Conservation (phyloP, 2,797 vertebrate genomes). For the Brotula barbata region DNA sequence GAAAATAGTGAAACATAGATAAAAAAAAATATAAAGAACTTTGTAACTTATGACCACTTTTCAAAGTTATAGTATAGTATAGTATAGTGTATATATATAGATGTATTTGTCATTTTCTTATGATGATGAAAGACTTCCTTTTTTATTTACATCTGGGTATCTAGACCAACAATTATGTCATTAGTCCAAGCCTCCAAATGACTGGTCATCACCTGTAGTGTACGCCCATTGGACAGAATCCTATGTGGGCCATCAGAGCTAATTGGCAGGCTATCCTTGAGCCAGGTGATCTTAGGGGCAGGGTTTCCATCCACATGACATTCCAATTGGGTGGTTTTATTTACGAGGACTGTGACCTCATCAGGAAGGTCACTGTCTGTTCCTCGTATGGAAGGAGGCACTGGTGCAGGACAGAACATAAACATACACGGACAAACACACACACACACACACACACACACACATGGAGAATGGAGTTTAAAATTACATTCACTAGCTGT, state of each 20-base stretch:
- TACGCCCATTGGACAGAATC: conserved; percentile 83
- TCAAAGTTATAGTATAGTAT: no score
- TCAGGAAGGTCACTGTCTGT: conserved; percentile 78
- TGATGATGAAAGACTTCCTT: no score
- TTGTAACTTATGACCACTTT: no score
- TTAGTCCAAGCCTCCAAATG: conserved; percentile 1
- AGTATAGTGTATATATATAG: no score
- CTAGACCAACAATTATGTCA: no score
- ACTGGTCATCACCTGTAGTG: conserved; percentile 82
- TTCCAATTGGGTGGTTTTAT: conserved; percentile 80
- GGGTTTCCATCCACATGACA: conserved; percentile 87
- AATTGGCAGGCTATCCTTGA: conserved; percentile 85
- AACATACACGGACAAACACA: not conserved
- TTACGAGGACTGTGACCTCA: conserved; percentile 86
- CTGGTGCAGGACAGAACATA: conserved; percentile 68
- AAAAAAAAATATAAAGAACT: no score
- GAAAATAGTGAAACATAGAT: no score
- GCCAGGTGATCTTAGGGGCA: conserved; percentile 86
- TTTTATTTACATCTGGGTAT: no score
- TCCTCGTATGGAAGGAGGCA: conserved; percentile 87
- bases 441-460: not conserved
- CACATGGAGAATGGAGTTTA: not conserved
- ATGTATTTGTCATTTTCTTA: no score
- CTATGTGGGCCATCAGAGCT: conserved; percentile 68
- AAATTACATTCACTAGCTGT: not conserved